These are phyloP conservation scores for Gymnopithys bicolor DNA, from an alignment of 2,797 vertebrate genomes.

Conservation along the genomic window DNA sequence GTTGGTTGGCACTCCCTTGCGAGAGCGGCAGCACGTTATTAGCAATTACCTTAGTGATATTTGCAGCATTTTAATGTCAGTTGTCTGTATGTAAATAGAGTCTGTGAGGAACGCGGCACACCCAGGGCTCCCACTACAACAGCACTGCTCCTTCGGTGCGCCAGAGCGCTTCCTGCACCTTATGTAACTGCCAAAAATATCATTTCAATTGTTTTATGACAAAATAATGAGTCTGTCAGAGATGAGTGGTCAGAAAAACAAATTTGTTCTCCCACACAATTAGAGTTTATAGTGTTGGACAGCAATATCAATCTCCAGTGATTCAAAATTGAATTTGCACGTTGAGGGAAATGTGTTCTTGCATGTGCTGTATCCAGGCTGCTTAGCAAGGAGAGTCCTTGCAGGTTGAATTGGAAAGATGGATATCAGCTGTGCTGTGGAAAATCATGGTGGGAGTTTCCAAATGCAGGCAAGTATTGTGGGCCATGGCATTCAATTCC, in stretches of 20 bases:
- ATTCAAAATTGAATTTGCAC: conserved; percentile 53
- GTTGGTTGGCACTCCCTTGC: conserved; percentile 27
- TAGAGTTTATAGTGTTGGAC: conserved; percentile 53
- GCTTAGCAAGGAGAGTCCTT: background rate
- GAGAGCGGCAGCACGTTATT: conserved; percentile 29
- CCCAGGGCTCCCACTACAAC: conserved; percentile 19
- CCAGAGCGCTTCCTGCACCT: background rate
- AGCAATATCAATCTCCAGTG: conserved; percentile 52
- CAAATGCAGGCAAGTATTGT: background rate
- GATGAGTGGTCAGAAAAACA: conserved; percentile 58
- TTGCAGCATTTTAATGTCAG: conserved; percentile 62
- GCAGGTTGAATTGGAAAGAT: background rate
- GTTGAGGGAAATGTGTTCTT: conserved; percentile 13
- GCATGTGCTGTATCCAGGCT: conserved; percentile 20
- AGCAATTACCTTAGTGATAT: conserved; percentile 59
- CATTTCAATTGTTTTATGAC: conserved; percentile 45
- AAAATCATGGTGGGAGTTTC: conserved; percentile 15
- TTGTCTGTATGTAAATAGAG: conserved; percentile 61
- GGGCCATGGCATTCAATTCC: background rate
- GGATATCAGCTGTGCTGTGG: background rate
- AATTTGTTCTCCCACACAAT: conserved; percentile 60
- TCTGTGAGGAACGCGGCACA: background rate
- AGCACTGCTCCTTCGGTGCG: background rate
- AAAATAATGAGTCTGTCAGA: conserved; percentile 73
- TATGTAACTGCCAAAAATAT: conserved; percentile 55